phyloP scores from a whole-genome alignment of 2,113 vertebrate species.

The Mastomys natalensis region DNA sequence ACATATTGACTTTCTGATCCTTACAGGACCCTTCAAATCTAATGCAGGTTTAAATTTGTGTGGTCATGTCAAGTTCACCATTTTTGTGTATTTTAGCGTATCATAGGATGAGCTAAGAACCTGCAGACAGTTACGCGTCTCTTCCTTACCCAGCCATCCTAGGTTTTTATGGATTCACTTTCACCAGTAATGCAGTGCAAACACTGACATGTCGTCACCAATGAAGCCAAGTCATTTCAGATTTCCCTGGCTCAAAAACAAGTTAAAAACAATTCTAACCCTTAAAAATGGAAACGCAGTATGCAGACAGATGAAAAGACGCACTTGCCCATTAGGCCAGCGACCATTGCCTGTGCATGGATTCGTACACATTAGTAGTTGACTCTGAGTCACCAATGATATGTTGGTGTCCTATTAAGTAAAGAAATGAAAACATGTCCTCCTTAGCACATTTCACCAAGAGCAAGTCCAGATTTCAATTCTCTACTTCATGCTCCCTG shows the following conservation, averaged over 20 bases:
- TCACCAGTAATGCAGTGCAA: not conserved
- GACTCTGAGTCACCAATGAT: not conserved
- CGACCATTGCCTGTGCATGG: not conserved
- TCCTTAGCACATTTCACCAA: not conserved
- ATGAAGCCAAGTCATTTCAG: not conserved
- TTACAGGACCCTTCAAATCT: constrained; percentile 29
- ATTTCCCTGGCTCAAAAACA: not conserved
- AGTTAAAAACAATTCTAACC: not conserved
- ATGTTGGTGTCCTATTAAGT: too few species aligned
- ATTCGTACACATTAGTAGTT: not conserved
- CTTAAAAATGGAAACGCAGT: constrained; percentile 2
- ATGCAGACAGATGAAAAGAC: not conserved
- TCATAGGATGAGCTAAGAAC: not conserved
- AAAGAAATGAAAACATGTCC: not conserved
- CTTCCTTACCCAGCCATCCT: not conserved
- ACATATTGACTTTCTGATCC: not conserved
- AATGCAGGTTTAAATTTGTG: constrained; percentile 56
- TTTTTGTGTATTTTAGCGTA: constrained; percentile 43
- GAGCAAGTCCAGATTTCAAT: not conserved
- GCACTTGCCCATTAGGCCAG: not conserved
- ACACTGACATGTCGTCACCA: not conserved
- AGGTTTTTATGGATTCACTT: not conserved
- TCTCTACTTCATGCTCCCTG: not conserved
- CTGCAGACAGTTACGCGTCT: not conserved
- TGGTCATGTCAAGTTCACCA: not conserved